Conservation (phyloP, 2,888 invertebrate species). For the Acanthosepion lycidas region DNA sequence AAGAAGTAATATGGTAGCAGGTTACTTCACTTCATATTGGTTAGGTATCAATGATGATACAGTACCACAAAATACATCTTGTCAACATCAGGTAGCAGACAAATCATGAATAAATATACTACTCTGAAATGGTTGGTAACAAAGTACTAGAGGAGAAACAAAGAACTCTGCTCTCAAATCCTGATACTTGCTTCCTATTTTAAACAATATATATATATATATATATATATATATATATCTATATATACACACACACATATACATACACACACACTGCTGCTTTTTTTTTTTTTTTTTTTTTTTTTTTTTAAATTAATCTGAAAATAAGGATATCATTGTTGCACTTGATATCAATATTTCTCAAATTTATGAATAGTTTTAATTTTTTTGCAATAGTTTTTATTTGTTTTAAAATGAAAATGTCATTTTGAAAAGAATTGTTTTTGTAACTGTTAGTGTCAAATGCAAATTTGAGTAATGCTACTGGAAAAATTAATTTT, state of each 20-base stretch:
- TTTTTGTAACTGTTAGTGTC: background rate
- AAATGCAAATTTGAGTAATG: background rate
- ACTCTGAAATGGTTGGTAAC: background rate
- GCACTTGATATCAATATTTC: background rate
- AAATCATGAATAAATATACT: background rate
- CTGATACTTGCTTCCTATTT: too few species aligned
- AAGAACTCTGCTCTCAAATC: background rate
- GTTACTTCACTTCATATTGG: background rate
- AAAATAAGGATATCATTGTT: background rate
- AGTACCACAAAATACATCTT: too few species aligned
- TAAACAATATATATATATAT: too few species aligned
- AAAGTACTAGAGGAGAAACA: background rate
- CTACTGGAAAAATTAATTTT: background rate
- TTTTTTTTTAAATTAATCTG: background rate
- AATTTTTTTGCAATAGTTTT: background rate
- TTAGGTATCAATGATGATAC: background rate
- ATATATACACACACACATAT: too few species aligned
- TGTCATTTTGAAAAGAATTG: background rate
- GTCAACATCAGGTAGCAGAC: background rate
- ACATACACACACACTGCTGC: too few species aligned
- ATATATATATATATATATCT: too few species aligned
- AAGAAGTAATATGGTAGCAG: background rate
- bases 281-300: background rate
- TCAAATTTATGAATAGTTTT: background rate
- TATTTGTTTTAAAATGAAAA: too few species aligned